Conservation (phyloP, 2,888 invertebrate species). For the Pristionchus entomophagus region DNA sequence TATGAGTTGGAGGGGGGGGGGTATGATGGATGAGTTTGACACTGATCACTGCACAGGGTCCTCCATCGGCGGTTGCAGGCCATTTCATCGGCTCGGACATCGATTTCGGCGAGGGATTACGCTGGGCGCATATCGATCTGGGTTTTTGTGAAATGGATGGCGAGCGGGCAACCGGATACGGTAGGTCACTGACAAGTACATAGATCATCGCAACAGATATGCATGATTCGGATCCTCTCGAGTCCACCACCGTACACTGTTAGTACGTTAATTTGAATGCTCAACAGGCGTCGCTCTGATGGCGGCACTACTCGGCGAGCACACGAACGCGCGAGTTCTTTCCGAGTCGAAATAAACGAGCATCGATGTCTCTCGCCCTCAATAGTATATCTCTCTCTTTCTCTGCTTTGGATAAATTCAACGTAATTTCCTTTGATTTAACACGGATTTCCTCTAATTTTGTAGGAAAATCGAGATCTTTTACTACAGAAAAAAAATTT, state of each 20-base stretch:
- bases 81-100: slow-evolving; percentile 89
- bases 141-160: slow-evolving; percentile 84
- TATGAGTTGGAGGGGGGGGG: background rate
- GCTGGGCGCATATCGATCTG: slow-evolving; percentile 93
- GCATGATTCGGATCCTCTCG: slow-evolving; percentile 80
- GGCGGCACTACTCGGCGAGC: slow-evolving; percentile 85
- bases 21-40: background rate
- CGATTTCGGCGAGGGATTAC: slow-evolving; percentile 79
- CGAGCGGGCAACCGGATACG: slow-evolving; percentile 77
- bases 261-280: background rate
- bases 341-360: slow-evolving; percentile 14
- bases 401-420: background rate
- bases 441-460: too few species aligned
- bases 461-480: too few species aligned
- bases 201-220: too few species aligned
- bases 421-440: too few species aligned
- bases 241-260: background rate
- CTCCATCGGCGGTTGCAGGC: slow-evolving; percentile 90
- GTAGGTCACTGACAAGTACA: slow-evolving; percentile 77
- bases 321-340: slow-evolving; percentile 77
- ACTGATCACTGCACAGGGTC: slow-evolving; percentile 81
- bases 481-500: too few species aligned
- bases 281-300: slow-evolving; percentile 87
- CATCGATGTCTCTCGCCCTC: background rate
- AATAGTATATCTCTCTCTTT: background rate